Evolutionary conservation across 2,113 vertebrate genomes (phyloP).

Genomic region (Leptocoma aspasia): DNA sequence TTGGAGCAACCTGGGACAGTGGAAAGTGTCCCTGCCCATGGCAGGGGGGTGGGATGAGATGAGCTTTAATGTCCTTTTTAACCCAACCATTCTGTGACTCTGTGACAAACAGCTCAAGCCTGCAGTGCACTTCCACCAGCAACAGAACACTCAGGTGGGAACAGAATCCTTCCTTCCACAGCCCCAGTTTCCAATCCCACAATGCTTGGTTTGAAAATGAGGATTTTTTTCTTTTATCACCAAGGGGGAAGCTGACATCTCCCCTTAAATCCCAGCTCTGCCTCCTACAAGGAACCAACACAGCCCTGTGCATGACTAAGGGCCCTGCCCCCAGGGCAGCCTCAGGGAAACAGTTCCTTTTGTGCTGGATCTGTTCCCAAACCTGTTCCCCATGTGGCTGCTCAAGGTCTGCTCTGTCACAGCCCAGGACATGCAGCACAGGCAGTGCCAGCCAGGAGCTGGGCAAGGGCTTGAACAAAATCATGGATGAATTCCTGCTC

Average conservation of each 20-base stretch:
- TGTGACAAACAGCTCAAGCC: not conserved
- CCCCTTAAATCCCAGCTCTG: not conserved
- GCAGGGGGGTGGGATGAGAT: not conserved
- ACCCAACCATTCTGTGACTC: not conserved
- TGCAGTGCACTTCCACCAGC: not conserved
- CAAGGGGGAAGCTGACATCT: not conserved
- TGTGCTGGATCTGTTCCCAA: not conserved
- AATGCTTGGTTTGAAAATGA: accelerated
- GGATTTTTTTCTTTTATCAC: not conserved
- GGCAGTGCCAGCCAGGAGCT: not conserved
- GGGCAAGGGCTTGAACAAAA: not conserved
- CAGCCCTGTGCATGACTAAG: not conserved
- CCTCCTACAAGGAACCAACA: not conserved
- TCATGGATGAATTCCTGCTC: not conserved
- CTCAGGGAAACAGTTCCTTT: not conserved
- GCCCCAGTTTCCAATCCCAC: not conserved
- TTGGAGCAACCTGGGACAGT: not conserved
- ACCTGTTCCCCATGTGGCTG: not conserved
- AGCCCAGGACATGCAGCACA: not conserved
- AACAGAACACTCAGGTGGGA: not conserved
- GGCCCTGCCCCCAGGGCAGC: not conserved
- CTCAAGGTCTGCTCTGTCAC: not conserved
- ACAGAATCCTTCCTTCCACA: not conserved
- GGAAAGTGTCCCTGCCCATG: not conserved
- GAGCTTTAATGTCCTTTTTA: not conserved